Evolutionary conservation across 2,113 vertebrate species (phyloP), one percentile per base, ranked within the genome.

Genomic region (Emydura subglobosa): DNA sequence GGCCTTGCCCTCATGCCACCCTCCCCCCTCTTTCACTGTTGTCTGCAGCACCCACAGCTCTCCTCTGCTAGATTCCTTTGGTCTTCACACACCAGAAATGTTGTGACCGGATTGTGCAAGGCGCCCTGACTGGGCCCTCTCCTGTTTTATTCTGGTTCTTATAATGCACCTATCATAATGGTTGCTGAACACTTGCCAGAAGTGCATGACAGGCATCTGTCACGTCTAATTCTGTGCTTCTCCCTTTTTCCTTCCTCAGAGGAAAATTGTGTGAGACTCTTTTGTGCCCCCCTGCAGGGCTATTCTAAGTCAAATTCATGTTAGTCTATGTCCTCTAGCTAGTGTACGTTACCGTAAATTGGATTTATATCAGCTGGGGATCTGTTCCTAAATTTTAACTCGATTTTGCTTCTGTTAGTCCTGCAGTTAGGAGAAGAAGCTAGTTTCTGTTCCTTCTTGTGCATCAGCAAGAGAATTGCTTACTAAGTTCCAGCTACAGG

Each of bases 391-490:
- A 19, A 10, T 53, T 94, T 92, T 88, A 88, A 27, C 14, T 27
- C 39, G 13, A 10, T 39, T 91, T 91, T 61, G 5, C 22, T 50
- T 51, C 53, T 86, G 87, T 79, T 61, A 86, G n/a, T 42, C 57
- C 59, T 47, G 3, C 21, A 11, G 51, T 2, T 74, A 22, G 51
- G 86, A 89, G 74, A 79, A 79, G 79, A 51, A 68, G 87, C 79
- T 91, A 61, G 91, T 27, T 53, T 85, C 53, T 65, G 31, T 68
- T n/a, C 25, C 57, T 59, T 50, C n/a, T 19, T 34, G 87, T 57
- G 74, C 34, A 91, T 44, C 87, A 94, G n/a, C 39, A 50, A 39
- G 90, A 87, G 80, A 29, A 78, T 81, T 68, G 74, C 80, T 72
- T 85, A 74, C 21, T 72, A 72, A 72, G 19, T 22, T 25, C 3